Evolutionary conservation across 2,888 invertebrate genomes (phyloP).

Genomic region (Steromphala cineraria): DNA sequence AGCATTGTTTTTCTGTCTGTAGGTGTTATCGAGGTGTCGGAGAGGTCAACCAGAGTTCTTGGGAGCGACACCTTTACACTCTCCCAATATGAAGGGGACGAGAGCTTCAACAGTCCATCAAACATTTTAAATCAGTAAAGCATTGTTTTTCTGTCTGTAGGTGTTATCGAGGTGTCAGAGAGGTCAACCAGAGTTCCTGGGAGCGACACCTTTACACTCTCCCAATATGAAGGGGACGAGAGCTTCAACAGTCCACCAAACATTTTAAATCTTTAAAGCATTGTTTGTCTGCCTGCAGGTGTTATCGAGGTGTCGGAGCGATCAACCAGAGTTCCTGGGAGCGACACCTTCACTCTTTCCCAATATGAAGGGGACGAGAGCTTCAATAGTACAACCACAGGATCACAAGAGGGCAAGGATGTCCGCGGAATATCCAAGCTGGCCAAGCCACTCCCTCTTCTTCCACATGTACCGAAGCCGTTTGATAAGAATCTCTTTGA

Average conservation of each 20-base stretch:
- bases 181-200: background rate
- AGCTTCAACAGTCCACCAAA: no score
- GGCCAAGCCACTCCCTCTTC: background rate
- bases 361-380: background rate
- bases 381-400: no score
- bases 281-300: background rate
- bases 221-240: background rate
- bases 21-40: no score
- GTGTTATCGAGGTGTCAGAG: constrained; percentile 1
- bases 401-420: background rate
- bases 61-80: no score
- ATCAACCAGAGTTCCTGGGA: background rate
- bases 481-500: constrained; percentile 3
- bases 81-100: no score
- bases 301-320: background rate
- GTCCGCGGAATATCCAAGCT: background rate
- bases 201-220: background rate
- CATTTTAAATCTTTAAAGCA: no score
- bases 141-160: background rate
- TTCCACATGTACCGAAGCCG: background rate
- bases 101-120: no score
- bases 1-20: no score
- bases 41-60: no score
- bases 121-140: no score
- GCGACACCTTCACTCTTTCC: background rate